Evolutionary conservation across 1,140 invertebrate genomes (phyloP), one percentile per base, ranked within the genome.

Genomic region (Thrips palmi): DNA sequence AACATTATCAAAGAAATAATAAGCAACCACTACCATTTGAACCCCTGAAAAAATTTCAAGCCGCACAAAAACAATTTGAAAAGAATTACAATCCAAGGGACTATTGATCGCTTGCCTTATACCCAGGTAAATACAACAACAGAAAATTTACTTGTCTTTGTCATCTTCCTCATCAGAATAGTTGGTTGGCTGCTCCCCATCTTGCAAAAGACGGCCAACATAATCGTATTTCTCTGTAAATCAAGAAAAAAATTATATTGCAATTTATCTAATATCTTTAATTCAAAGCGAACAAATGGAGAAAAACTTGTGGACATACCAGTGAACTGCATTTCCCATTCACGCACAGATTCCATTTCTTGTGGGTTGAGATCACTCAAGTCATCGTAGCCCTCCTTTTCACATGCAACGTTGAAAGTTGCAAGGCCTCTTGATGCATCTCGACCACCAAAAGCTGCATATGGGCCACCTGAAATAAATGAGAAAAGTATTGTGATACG

Each of bases 291-390:
- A 12, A 12, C 19, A 12, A 7, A 33, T 33, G 14, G n/a, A 25
- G 41, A 32, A n/a, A n/a, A n/a, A n/a, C n/a, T n/a, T n/a, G n/a
- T n/a, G n/a, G 31, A 46, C 34, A 56, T 67, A 87, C 87, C 88
- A 72, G 78, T 81, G 56, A 97, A 93, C 56, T 97, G 92, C 61
- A 81, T 79, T 57, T 94, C 89, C 93, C 92, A 97, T 62, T 97
- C 92, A 46, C 67, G 68, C 1, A 94, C 75, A 22, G 76, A 81
- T 42, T 84, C 80, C 79, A 86, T 83, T 62, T 84, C 71, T 58
- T 77, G 71, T 5, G 74, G 70, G 49, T 76, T 83, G 8, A 97
- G 69, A 60, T 97, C 92, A 58, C 84, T 89, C 5, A 97, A 63
- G 58, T 97, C 92, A 68, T 97, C 92, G 63, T 92, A 93, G 43